These are phyloP conservation scores for Sisyra nigra DNA, from an alignment of 2,888 invertebrate species.

Conservation along the genomic window DNA sequence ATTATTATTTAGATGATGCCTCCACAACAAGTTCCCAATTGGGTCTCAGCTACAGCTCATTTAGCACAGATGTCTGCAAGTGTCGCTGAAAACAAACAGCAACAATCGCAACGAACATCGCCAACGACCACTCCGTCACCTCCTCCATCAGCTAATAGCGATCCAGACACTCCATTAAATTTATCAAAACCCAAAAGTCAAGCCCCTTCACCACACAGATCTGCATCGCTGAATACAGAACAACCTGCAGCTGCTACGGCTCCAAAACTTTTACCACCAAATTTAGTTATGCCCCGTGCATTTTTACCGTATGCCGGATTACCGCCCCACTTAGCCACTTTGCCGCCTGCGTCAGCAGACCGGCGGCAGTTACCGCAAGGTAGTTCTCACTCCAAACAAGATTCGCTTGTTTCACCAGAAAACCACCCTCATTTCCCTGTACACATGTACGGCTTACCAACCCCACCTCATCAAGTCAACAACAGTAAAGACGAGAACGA, in stretches of 20 bases:
- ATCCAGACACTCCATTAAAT: conserved; percentile 75
- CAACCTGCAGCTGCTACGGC: conserved; percentile 38
- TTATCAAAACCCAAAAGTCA: conserved; percentile 66
- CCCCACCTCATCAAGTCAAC: conserved; percentile 23
- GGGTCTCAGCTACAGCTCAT: conserved; percentile 53
- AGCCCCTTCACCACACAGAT: conserved; percentile 32
- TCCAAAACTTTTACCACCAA: conserved; percentile 38
- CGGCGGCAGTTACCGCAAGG: conserved; percentile 10
- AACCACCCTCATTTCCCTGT: conserved; percentile 20
- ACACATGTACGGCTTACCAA: conserved; percentile 27
- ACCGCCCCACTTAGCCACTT: conserved; percentile 37
- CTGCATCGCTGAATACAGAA: conserved; percentile 31
- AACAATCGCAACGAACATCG: conserved; percentile 16
- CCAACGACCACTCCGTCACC: conserved; percentile 18
- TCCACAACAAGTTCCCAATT: conserved; percentile 35
- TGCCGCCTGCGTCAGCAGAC: conserved; percentile 23
- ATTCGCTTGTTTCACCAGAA: conserved; percentile 21
- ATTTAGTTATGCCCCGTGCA: conserved; percentile 39
- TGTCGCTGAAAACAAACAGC: conserved; percentile 21
- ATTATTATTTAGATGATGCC: conserved; percentile 32
- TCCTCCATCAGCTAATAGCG: conserved; percentile 27
- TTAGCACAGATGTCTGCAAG: conserved; percentile 49
- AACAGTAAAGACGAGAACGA: conserved; percentile 38
- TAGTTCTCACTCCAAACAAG: conserved; percentile 15
- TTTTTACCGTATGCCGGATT: conserved; percentile 45